A percentile compares a stretch with the other conserved stretches of the same genome.
Conservation (phyloP, 2,113 vertebrate species). For the Tringa solitaria region DNA sequence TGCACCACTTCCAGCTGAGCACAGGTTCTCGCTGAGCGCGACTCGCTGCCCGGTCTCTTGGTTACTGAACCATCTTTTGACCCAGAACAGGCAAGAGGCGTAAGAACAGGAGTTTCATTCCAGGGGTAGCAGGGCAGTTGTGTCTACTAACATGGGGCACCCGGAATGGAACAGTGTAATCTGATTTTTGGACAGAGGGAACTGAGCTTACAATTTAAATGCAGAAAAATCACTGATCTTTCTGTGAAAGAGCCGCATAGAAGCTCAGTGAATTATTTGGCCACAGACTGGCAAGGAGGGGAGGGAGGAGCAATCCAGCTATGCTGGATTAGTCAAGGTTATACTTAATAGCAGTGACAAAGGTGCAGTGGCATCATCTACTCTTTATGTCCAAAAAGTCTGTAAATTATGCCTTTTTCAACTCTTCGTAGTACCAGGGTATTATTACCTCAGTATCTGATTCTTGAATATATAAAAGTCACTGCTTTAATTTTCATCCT, state of each 20-base stretch:
- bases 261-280: neutral
- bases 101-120: neutral
- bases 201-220: neutral
- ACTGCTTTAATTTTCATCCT: neutral
- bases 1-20: neutral
- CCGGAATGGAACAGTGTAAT: neutral
- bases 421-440: neutral
- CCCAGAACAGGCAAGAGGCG: neutral
- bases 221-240: neutral
- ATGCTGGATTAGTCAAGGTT: neutral
- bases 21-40: neutral
- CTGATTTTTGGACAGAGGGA: neutral
- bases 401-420: neutral
- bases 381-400: neutral
- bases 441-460: neutral
- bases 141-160: fast-evolving
- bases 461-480: neutral
- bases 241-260: neutral
- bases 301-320: fast-evolving
- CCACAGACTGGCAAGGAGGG: neutral
- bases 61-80: neutral
- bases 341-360: neutral
- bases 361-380: neutral
- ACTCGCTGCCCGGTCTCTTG: neutral
- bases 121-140: too few relatives aligned